These are phyloP conservation scores for Mustelus asterias DNA, from an alignment of 2,113 vertebrate genomes.

Conservation along the genomic window DNA sequence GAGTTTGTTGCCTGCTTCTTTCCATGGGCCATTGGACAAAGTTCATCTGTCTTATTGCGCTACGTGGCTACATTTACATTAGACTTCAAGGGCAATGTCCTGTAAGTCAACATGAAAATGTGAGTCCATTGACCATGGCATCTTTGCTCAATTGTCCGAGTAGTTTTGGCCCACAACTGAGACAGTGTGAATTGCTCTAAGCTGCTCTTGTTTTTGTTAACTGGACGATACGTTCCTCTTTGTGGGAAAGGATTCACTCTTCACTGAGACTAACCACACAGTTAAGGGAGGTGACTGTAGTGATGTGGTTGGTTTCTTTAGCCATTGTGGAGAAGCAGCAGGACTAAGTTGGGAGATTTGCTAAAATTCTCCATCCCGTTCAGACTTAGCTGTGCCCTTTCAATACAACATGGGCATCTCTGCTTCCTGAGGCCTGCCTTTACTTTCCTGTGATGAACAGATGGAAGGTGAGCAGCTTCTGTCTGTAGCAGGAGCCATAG, in stretches of 20 bases:
- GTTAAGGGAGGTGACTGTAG: not conserved
- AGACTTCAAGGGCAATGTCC: not conserved
- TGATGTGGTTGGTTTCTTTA: not conserved
- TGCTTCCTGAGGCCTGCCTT: not conserved
- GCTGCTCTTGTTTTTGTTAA: not conserved
- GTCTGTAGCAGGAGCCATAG: not conserved
- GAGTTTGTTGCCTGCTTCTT: not conserved
- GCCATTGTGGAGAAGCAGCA: not conserved
- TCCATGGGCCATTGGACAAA: not conserved
- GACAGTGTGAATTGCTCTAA: not conserved
- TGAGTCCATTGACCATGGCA: not conserved
- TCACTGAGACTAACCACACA: not conserved
- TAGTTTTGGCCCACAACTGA: not conserved
- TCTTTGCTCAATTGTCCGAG: not conserved
- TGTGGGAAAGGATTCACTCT: not conserved
- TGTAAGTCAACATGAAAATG: not conserved
- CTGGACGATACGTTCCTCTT: not conserved
- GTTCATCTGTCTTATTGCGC: not conserved
- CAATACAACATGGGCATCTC: not conserved
- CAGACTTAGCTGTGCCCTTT: not conserved
- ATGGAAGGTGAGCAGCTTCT: not conserved
- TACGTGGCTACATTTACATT: not conserved
- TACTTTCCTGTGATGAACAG: not conserved
- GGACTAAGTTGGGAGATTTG: not conserved
- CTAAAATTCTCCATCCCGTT: not conserved